Base-by-base conservation (phyloP, 2,888 invertebrate species). In the Teinopalpus imperialis region DNA sequence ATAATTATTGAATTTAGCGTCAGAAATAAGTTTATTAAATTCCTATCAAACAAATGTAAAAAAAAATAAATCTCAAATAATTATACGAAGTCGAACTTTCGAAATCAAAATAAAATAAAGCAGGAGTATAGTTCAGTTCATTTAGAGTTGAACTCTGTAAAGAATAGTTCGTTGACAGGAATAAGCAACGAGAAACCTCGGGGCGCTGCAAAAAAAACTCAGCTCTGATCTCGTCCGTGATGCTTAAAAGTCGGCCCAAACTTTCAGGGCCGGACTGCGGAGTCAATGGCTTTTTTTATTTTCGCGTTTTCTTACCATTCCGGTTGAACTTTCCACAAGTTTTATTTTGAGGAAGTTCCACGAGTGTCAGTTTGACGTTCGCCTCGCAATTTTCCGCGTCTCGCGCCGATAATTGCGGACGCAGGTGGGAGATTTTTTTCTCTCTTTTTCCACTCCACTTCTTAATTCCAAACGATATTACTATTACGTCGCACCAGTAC, bases 261-360 rank as follows among this genome's bases (percentile, higher is more conserved):
- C 66, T 87, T 83, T 75, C 68, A 69, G 69, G 64, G 66, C 72
- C 77, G 79, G 79, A 70, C 76, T 69, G 68, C 74, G 72, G 76
- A 87, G 86, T 87, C 87, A 83, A 87, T 83, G 81, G 81, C 83
- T 81, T 85, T 16, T 85, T 86, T 87, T 86, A 82, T 86, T 86
- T 81, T 73, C 74, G 65, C 81, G 74, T 80, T 86, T 85, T 80
- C 81, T 81, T 81, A 74, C 79, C 74, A 76, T 83, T 81, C 85
- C 85, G 83, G 76, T 83, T 81, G 81, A 85, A 85, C 82, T 87
- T 85, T 77, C 65, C 63, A 69, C 49, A 73, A 83, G 81, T 80
- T 85, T 85, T 85, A 79, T 82, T 85, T 83, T 74, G 79, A 74
- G 79, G 80, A 81, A 85, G 79, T 82, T 85, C 74, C 71, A 69